Percentiles rank a stretch among this genome's conserved stretches.
phyloP scores from a whole-genome alignment of 2,113 vertebrate species.

The Suricata suricatta region DNA sequence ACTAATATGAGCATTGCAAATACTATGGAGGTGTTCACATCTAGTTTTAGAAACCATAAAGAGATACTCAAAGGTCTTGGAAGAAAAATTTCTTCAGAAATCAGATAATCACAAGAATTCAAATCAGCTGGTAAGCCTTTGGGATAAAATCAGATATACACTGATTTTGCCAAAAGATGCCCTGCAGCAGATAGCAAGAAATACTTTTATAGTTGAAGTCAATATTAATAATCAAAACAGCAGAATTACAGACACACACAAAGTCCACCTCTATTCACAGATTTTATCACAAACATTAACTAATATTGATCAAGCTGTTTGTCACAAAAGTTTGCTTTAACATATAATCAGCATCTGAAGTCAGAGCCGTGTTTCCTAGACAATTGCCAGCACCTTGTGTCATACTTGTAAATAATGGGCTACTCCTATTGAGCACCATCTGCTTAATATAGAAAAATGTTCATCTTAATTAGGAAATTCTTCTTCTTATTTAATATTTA shows the following conservation, averaged over 20 bases:
- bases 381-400: slow-evolving; percentile 68
- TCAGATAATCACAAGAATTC: neutral
- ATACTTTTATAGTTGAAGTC: slow-evolving; percentile 47
- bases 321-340: slow-evolving; percentile 77
- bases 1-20: neutral
- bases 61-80: neutral
- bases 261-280: slow-evolving; percentile 59
- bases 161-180: slow-evolving; percentile 50
- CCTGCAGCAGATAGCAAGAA: slow-evolving; percentile 67
- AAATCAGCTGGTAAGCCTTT: neutral
- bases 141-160: neutral
- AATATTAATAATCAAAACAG: slow-evolving; percentile 72
- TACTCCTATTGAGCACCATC: slow-evolving; percentile 80
- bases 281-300: slow-evolving; percentile 79
- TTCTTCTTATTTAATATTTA: slow-evolving; percentile 79
- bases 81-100: slow-evolving; percentile 64
- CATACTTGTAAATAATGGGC: slow-evolving; percentile 79
- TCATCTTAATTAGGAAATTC: slow-evolving; percentile 84
- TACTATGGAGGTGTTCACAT: slow-evolving; percentile 56
- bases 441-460: slow-evolving; percentile 82
- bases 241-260: slow-evolving; percentile 44
- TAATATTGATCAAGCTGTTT: slow-evolving; percentile 76
- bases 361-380: slow-evolving; percentile 58
- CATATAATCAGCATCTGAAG: slow-evolving; percentile 65
- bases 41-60: slow-evolving; percentile 26